Evolutionary conservation across 1,140 invertebrate species (phyloP), one percentile per base, ranked within the genome.

Genomic region (Medauroidea extradentata): DNA sequence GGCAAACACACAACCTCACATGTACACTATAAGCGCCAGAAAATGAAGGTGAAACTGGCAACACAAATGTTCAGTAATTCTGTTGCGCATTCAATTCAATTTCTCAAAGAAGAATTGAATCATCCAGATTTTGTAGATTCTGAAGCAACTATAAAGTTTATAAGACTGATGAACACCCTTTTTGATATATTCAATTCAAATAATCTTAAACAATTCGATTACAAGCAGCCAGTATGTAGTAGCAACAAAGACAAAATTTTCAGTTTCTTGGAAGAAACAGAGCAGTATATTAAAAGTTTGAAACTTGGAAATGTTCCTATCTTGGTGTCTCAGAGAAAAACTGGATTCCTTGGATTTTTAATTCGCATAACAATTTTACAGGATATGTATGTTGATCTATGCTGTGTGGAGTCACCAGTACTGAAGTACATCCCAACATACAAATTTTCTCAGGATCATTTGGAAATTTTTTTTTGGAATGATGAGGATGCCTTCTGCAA

Each of bases 11-110:
- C 43, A 25, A 61, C 49, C 19, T 34, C 51, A 16, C 71, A 73
- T 63, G 44, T 75, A 21, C 44, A 65, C 54, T 73, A 57, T 54
- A n/a, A 57, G 7, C 62, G 67, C 39, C 54, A 70, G 24, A 71
- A 70, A 68, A 73, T 71, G 63, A 70, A 72, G 54, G 66, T 72
- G 9, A 67, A 68, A 54, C 49, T 74, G 43, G 67, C 64, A 23
- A 60, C 63, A 14, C 69, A 73, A 67, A 53, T 65, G 23, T 56
- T 73, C 8, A 75, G 71, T 64, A 18, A 61, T 14, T 69, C 63
- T 55, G 65, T 67, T 39, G 57, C 64, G 27, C 41, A 66, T 34
- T 54, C 61, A 13, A 46, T 71, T n/a, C 52, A 58, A 63, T 73
- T 60, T 66, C 61, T 59, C 58, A 52, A 34, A 59, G 65, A 66